Evolutionary conservation across 2,113 vertebrate species (phyloP), one percentile per base, ranked within the genome.

Genomic region (Strigops habroptila): DNA sequence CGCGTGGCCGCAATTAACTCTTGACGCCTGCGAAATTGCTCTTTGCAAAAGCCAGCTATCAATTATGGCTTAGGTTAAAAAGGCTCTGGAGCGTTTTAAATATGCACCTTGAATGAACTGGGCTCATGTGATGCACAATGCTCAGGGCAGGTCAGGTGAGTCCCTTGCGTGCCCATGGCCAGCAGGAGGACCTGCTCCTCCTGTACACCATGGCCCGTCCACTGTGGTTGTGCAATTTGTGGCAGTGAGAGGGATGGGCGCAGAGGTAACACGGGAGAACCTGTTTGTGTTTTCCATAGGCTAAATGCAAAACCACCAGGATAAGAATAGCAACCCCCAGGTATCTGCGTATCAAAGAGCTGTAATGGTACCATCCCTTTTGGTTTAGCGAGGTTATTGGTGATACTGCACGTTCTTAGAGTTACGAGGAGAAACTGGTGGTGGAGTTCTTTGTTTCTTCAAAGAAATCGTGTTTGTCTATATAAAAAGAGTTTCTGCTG

Each of bases 121-220:
- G 51, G 25, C 48, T 86, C 2, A 2, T 0, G 0, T 17, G 59
- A 53, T 3, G 28, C 1, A 2, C 1, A 18, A 22, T 22, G 48
- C 86, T 73, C 12, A 6, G 39, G 76, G 49, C 71, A 78, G 59
- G 4, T 8, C 9, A 3, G 1, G n/a, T 0, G 1, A 31, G 77
- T n/a, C 7, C 27, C 37, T 35, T 6, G 5, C 0, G 6, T 13
- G 10, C 14, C 51, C 1, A 0, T 5, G n/a, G 68, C 31, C 1
- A 0, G 62, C 39, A 17, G 77, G 7, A 2, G 71, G 83, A 57
- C 41, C 41, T 46, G 44, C 80, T 75, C 28, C 62, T 67, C 31
- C 24, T 0, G 5, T 35, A 1, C 41, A 44, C 30, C 52, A 2
- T 0, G 0, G 21, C 48, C 67, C 0, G 3, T 82, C 82, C 7